These are phyloP conservation scores for Karalla daura DNA, from an alignment of 2,797 vertebrate genomes.

Conservation along the genomic window DNA sequence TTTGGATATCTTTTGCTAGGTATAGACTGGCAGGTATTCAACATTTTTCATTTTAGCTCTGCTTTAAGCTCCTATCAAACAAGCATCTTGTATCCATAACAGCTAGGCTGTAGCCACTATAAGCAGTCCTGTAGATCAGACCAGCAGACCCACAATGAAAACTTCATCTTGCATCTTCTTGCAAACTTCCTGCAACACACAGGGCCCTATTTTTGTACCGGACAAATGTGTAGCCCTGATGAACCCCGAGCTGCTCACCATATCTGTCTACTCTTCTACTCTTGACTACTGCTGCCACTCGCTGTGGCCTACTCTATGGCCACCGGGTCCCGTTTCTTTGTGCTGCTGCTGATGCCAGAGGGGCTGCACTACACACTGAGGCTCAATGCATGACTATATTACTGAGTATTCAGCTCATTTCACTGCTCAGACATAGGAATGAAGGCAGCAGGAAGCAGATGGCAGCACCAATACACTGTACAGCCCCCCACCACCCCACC, in stretches of 20 bases:
- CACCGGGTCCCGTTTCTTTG: constrained; percentile 35
- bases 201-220: not conserved
- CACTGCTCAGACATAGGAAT: constrained; percentile 56
- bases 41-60: too few relatives aligned
- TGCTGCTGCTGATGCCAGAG: constrained; percentile 49
- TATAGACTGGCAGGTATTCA: too few relatives aligned
- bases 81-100: too few relatives aligned
- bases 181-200: not conserved
- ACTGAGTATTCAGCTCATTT: constrained; percentile 76
- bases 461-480: constrained; percentile 48
- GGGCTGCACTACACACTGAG: constrained; percentile 43
- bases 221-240: not conserved
- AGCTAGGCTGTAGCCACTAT: too few relatives aligned
- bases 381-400: constrained; percentile 72
- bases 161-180: not conserved
- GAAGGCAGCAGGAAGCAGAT: constrained; percentile 68
- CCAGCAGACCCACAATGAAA: not conserved
- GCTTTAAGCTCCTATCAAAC: too few relatives aligned
- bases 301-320: not conserved
- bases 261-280: not conserved
- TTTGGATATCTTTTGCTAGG: too few relatives aligned
- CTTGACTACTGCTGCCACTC: not conserved
- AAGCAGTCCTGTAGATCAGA: not conserved
- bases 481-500: too few relatives aligned
- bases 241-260: too few relatives aligned